Conservation (phyloP, 2,797 vertebrate species). For the Eleutherodactylus coqui region DNA sequence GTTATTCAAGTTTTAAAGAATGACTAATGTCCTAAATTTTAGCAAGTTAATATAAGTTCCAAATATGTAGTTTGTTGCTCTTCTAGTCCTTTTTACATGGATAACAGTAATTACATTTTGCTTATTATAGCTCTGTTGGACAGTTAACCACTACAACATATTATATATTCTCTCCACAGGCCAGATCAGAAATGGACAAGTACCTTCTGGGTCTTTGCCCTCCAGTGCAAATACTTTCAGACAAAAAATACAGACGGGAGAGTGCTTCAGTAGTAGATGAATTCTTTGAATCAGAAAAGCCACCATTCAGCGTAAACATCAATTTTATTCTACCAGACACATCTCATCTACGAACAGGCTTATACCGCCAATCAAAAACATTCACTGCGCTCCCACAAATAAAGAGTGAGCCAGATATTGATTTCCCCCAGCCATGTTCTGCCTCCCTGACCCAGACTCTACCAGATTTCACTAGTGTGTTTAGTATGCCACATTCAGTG, state of each 20-base stretch:
- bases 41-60: neutral
- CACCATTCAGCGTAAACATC: slow-evolving; percentile 91
- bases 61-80: neutral
- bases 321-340: slow-evolving; percentile 89
- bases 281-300: slow-evolving; percentile 87
- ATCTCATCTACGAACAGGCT: slow-evolving; percentile 86
- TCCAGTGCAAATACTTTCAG: slow-evolving; percentile 66
- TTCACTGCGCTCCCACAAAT: slow-evolving; percentile 72
- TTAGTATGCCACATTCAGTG: slow-evolving; percentile 84
- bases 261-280: slow-evolving; percentile 91
- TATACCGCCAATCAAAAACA: slow-evolving; percentile 79
- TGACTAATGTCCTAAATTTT: neutral
- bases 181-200: slow-evolving; percentile 85
- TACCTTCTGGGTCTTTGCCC: slow-evolving; percentile 77
- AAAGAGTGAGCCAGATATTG: slow-evolving; percentile 83
- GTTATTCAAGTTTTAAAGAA: neutral
- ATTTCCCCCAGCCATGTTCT: slow-evolving; percentile 74
- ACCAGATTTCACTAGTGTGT: slow-evolving; percentile 91
- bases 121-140: neutral
- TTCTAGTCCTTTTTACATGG: neutral
- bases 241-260: slow-evolving; percentile 88
- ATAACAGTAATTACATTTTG: neutral
- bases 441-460: slow-evolving; percentile 79
- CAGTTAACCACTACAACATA: neutral
- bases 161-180: slow-evolving; percentile 66